Conservation (phyloP, 2,888 invertebrate genomes). For the Coleophora flavipennella region DNA sequence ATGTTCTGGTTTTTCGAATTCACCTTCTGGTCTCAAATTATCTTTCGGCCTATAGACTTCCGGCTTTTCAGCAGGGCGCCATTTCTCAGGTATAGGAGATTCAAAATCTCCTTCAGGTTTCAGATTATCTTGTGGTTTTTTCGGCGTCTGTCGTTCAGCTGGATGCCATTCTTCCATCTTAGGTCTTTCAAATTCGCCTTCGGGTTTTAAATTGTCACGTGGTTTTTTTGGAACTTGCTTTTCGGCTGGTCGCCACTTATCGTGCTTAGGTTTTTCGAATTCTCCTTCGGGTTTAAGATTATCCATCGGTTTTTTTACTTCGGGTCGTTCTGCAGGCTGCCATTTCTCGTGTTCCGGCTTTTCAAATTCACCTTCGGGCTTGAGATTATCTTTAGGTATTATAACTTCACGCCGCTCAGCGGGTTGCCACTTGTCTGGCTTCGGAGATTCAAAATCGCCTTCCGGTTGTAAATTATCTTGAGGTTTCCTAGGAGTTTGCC, state of each 20-base stretch:
- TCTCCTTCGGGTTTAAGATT: slow-evolving; percentile 71
- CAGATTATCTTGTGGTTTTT: slow-evolving; percentile 56
- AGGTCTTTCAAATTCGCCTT: slow-evolving; percentile 61
- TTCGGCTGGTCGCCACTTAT: slow-evolving; percentile 46
- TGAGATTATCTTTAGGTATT: slow-evolving; percentile 51
- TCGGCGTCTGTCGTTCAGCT: slow-evolving; percentile 48
- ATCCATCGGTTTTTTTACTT: slow-evolving; percentile 59
- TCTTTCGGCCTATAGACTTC: slow-evolving; percentile 52
- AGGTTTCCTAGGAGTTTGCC: slow-evolving; percentile 31
- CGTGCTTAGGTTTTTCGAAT: slow-evolving; percentile 47
- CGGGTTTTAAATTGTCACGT: slow-evolving; percentile 65
- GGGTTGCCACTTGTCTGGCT: slow-evolving; percentile 26
- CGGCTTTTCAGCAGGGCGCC: slow-evolving; percentile 46
- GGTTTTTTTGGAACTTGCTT: slow-evolving; percentile 38
- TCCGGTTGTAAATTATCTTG: slow-evolving; percentile 47
- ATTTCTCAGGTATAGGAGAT: slow-evolving; percentile 37
- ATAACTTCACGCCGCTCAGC: slow-evolving; percentile 40
- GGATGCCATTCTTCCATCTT: slow-evolving; percentile 31
- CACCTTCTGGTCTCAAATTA: slow-evolving; percentile 67
- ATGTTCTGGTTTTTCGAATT: slow-evolving; percentile 55
- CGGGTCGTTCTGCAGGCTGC: slow-evolving; percentile 48
- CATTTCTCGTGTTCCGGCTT: slow-evolving; percentile 61
- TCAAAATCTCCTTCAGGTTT: slow-evolving; percentile 26
- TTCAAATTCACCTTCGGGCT: slow-evolving; percentile 74
- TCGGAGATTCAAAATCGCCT: slow-evolving; percentile 52